A percentile compares a stretch with the other conserved stretches of the same genome.
phyloP scores from a whole-genome alignment of 2,888 invertebrate species.

The Lacanobia oleracea region DNA sequence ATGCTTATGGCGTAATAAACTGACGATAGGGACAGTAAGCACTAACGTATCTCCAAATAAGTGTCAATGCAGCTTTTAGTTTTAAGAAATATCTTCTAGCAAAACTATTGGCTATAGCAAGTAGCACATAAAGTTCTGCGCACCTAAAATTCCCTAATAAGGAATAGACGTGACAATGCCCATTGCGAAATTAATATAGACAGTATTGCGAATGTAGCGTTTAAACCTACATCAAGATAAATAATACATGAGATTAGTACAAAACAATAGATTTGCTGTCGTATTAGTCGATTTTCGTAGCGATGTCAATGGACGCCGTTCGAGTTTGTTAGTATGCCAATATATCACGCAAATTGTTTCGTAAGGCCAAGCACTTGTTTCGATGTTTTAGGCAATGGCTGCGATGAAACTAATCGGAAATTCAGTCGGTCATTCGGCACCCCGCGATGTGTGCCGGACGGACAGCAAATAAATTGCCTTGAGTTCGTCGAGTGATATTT shows the following conservation, averaged over 20 bases:
- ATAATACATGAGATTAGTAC: conserved; percentile 50
- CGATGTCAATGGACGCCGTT: conserved; percentile 58
- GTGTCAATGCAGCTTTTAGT: conserved; percentile 23
- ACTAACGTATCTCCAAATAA: conserved; percentile 46
- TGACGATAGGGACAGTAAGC: conserved; percentile 45
- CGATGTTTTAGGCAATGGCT: conserved; percentile 65
- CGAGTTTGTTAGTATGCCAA: conserved; percentile 28
- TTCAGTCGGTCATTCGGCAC: conserved; percentile 61
- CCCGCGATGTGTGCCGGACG: conserved; percentile 53
- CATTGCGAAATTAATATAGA: conserved; percentile 50
- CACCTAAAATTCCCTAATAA: conserved; percentile 33
- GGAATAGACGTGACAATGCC: conserved; percentile 49
- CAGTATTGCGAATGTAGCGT: conserved; percentile 26
- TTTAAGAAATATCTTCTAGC: conserved; percentile 47
- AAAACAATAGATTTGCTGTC: conserved; percentile 51
- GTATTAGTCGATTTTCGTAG: conserved; percentile 55
- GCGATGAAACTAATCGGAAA: conserved; percentile 65
- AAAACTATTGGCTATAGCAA: conserved; percentile 1
- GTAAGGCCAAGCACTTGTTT: conserved; percentile 53
- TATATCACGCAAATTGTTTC: conserved; percentile 45
- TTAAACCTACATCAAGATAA: conserved; percentile 26
- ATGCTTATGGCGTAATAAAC: conserved; percentile 57
- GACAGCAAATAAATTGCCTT: conserved; percentile 41
- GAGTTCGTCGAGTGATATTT: neutral
- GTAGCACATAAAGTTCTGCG: conserved; percentile 20